phyloP scores from a whole-genome alignment of 2,888 invertebrate genomes.

The Autographa pulchrina region DNA sequence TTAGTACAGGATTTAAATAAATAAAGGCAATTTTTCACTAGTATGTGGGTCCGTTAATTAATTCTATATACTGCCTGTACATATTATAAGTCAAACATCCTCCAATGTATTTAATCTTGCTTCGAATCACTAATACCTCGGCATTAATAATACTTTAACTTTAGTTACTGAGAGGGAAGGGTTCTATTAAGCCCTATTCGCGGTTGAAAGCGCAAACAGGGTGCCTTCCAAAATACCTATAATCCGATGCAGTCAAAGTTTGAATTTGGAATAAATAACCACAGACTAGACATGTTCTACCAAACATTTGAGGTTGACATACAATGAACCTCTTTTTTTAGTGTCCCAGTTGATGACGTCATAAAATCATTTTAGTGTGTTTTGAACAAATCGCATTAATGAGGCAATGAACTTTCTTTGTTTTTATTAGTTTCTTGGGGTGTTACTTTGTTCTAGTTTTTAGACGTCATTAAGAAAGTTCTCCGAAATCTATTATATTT shows the following conservation, averaged over 20 bases:
- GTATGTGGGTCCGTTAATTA: no score
- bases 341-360: constrained; percentile 58
- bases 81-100: neutral
- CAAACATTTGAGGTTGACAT: constrained; percentile 25
- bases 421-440: constrained; percentile 41
- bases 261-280: constrained; percentile 26
- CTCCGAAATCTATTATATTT: no score
- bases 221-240: constrained; percentile 14
- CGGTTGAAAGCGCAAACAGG: constrained; percentile 23
- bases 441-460: constrained; percentile 24
- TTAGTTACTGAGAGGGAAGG: neutral
- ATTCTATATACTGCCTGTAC: no score
- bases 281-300: constrained; percentile 14
- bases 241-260: constrained; percentile 17
- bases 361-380: constrained; percentile 62
- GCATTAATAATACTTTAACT: constrained; percentile 2
- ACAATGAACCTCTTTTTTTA: constrained; percentile 59
- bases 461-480: constrained; percentile 20
- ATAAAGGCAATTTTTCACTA: no score
- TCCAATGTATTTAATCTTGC: neutral
- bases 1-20: no score
- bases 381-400: constrained; percentile 51
- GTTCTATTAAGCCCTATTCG: constrained; percentile 21
- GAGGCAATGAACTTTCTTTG: constrained; percentile 40
- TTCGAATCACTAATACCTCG: neutral